Base-by-base conservation (phyloP, 2,113 vertebrate genomes). In the Tympanuchus pallidicinctus region DNA sequence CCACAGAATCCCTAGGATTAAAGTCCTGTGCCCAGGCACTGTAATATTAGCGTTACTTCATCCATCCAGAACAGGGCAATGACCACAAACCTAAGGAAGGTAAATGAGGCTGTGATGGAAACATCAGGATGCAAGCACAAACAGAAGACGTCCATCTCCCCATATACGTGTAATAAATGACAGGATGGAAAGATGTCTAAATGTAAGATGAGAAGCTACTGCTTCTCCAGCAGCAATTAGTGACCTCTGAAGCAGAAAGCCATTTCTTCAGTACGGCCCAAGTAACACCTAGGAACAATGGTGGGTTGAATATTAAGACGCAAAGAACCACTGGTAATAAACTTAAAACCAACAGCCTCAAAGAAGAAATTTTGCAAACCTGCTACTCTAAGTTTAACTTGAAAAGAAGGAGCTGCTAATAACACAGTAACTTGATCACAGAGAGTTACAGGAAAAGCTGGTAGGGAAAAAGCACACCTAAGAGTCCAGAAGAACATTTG, bases 381-480 rank as follows among this genome's bases (percentile, higher is more conserved):
- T 83, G 56, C 36, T 60, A 3, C 69, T 77, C 3, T 32, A 76
- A 42, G 32, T 32, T 82, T 61, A 72, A 47, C 69, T 80, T 56
- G 45, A 63, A 30, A 38, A 40, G 34, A 66, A 8, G 21, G 1
- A 74, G 20, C 34, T 74, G 61, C 43, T 72, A 30, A 81, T 52
- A 25, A 14, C 24, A 84, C 20, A 65, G 25, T 24, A 6, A 4
- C 10, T 84, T 52, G 24, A 78, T 92, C 63, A 77, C 91, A 88
- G 64, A 90, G 81, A 81, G 82, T 80, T 54, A 64, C 71, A 81
- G 65, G 28, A 81, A 92, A 95, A 93, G 32, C 42, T 34, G 78
- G 14, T 74, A 82, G 82, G 43, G 61, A 90, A 89, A 91, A 93
- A 86, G 73, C 56, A 93, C 60, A 82, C 77, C 52, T 90, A 74